Conservation (phyloP, 1,140 invertebrate genomes). For the Penaeus japonicus region DNA sequence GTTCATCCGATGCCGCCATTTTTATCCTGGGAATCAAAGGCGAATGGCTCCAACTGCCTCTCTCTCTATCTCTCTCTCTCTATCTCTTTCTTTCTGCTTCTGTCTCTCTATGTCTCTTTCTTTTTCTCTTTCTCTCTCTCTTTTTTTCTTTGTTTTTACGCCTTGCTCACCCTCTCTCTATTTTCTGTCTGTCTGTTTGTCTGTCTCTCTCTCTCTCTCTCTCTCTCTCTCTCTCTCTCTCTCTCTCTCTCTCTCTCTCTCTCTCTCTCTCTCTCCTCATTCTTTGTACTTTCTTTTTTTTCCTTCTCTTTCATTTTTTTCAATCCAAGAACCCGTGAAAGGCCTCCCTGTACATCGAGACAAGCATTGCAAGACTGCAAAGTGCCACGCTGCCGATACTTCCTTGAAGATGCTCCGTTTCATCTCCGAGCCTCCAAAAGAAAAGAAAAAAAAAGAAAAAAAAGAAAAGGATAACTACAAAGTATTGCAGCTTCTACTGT, state of each 20-base stretch:
- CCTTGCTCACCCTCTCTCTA: too few species aligned
- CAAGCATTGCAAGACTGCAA: constrained; percentile 35
- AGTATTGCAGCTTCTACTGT: constrained; percentile 14
- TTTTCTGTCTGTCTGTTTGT: too few species aligned
- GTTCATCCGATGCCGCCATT: constrained; percentile 48
- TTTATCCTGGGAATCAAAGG: constrained; percentile 47
- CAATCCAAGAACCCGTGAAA: background rate
- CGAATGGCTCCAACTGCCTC: background rate
- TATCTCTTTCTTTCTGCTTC: constrained; percentile 6
- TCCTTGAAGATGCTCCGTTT: constrained; percentile 16
- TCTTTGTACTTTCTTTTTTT: too few species aligned
- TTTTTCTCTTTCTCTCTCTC: too few species aligned
- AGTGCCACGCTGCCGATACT: constrained; percentile 24
- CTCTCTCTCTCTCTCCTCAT: too few species aligned
- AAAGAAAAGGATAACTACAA: constrained; percentile 22
- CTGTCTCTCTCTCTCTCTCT: too few species aligned
- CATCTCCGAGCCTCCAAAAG: constrained; percentile 9
- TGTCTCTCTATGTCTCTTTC: background rate
- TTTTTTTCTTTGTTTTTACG: too few species aligned
- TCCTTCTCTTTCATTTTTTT: background rate
- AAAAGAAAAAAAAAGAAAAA: too few species aligned
- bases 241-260: too few species aligned
- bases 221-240: too few species aligned
- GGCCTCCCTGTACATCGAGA: constrained; percentile 30
- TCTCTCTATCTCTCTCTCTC: background rate